A percentile compares a stretch with the other conserved stretches of the same genome.
These are phyloP conservation scores for Bergia sp. DNA, from an alignment of 92 coral and sea anemone species.

Conservation along the genomic window DNA sequence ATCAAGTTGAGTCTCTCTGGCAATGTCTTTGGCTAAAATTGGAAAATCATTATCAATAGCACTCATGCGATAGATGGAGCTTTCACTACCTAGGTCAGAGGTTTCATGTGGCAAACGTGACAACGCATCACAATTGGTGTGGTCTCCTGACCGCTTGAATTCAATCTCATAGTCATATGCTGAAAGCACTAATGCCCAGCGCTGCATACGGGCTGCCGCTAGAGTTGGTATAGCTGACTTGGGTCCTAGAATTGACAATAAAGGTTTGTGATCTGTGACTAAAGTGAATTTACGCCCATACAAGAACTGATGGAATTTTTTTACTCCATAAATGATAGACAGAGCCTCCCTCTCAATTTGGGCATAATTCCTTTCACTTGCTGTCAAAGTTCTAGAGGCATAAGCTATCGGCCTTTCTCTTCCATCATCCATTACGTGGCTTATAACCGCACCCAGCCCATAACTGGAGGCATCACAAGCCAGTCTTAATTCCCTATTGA, in stretches of 20 bases:
- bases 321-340: slow-evolving; percentile 1
- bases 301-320: slow-evolving; percentile 49
- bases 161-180: slow-evolving; percentile 61
- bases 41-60: slow-evolving; percentile 20
- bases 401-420: slow-evolving; percentile 16
- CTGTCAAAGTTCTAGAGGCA: slow-evolving; percentile 6
- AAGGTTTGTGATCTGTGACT: slow-evolving; percentile 51
- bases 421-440: slow-evolving; percentile 1
- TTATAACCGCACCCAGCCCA: slow-evolving; percentile 3
- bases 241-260: slow-evolving; percentile 53
- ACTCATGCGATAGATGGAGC: neutral
- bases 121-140: slow-evolving; percentile 50
- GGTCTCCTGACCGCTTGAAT: slow-evolving; percentile 47
- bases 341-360: slow-evolving; percentile 48
- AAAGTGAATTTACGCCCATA: slow-evolving; percentile 49
- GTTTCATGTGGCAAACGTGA: neutral
- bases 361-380: slow-evolving; percentile 55
- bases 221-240: slow-evolving; percentile 58
- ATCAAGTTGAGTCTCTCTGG: neutral
- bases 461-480: slow-evolving; percentile 18
- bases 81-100: slow-evolving; percentile 14
- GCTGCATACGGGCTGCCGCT: slow-evolving; percentile 61
- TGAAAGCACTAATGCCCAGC: slow-evolving; percentile 58
- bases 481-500: neutral
- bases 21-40: neutral